Evolutionary conservation across 1,140 invertebrate genomes (phyloP).

Genomic region (Dysdera silvatica): DNA sequence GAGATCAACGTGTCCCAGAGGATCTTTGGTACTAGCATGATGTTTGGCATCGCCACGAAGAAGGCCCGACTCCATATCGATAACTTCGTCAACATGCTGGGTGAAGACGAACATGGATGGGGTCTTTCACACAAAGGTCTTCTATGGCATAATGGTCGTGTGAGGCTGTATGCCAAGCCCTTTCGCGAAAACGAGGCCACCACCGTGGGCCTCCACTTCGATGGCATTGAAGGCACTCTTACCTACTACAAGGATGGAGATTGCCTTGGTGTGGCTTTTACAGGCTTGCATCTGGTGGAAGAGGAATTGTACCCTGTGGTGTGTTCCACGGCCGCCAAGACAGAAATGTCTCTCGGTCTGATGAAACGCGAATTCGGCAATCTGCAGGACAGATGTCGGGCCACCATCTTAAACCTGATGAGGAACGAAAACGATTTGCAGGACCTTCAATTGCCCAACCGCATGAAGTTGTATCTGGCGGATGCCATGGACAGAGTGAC

Average conservation of each 20-base stretch:
- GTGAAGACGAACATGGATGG: conserved; percentile 62
- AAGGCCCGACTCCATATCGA: conserved; percentile 56
- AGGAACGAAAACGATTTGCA: conserved; percentile 34
- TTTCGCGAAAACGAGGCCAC: conserved; percentile 62
- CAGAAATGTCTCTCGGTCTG: conserved; percentile 56
- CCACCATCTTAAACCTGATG: conserved; percentile 36
- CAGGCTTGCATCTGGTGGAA: conserved; percentile 42
- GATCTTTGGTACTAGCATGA: too few relatives aligned
- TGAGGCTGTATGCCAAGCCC: conserved; percentile 55
- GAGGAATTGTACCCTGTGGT: conserved; percentile 61
- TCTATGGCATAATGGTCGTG: conserved; percentile 58
- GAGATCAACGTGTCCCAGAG: too few relatives aligned
- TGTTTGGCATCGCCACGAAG: conserved; percentile 58
- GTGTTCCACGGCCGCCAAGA: conserved; percentile 65
- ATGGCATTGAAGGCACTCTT: conserved; percentile 59
- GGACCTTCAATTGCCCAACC: conserved; percentile 39
- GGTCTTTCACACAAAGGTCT: conserved; percentile 65
- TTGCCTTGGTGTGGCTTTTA: conserved; percentile 55
- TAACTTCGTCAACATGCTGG: conserved; percentile 60
- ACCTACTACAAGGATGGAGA: conserved; percentile 63
- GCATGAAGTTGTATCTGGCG: conserved; percentile 37
- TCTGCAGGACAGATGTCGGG: conserved; percentile 54
- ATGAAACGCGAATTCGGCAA: conserved; percentile 55
- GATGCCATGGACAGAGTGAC: conserved; percentile 6
- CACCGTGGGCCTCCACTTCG: conserved; percentile 57